Base-by-base conservation (phyloP, 2,113 vertebrate species). In the Podarcis cretensis region DNA sequence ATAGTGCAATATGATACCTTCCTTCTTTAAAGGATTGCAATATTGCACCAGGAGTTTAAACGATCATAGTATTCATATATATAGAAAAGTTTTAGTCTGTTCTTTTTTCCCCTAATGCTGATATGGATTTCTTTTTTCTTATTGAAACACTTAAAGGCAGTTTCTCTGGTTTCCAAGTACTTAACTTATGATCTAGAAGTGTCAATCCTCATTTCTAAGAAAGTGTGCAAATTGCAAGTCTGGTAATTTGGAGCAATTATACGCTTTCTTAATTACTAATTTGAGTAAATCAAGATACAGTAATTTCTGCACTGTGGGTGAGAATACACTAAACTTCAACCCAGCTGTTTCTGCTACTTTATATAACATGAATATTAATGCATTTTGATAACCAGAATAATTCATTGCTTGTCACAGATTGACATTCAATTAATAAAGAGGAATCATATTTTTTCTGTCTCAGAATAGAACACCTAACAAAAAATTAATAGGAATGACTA, bases 341-440 rank as follows among this genome's bases (percentile, higher is more conserved):
- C 0, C 12, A 81, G 69, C 76, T 86, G 85, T 82, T 94, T 92
- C 71, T 89, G 21, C 10, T 69, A 65, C 48, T 84, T 91, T 54
- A 80, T 82, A 32, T 23, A 30, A 87, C 71, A 65, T 91, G 86
- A 89, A 66, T 79, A 87, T 66, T 76, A 92, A 95, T 89, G 43
- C 86, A 76, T 93, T 93, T 85, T 83, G 20, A 43, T 73, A 92
- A 83, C 2, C 27, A 91, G 8, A 90, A 86, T 82, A 83, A 78
- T 87, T 54, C 81, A 86, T 84, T 90, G 4, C 40, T 87, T 90
- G 69, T 83, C 86, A 85, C 87, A 91, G 85, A 85, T 75, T 87
- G 65, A 69, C 65, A 83, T 87, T 86, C 73, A 68, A 57, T 89
- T 93, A 92, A 92, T 88, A 85, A 87, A 82, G 79, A 69, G 83